Evolutionary conservation across 1,140 invertebrate species (phyloP), one percentile per base, ranked within the genome.

Genomic region (Sminthurides bifidus): DNA sequence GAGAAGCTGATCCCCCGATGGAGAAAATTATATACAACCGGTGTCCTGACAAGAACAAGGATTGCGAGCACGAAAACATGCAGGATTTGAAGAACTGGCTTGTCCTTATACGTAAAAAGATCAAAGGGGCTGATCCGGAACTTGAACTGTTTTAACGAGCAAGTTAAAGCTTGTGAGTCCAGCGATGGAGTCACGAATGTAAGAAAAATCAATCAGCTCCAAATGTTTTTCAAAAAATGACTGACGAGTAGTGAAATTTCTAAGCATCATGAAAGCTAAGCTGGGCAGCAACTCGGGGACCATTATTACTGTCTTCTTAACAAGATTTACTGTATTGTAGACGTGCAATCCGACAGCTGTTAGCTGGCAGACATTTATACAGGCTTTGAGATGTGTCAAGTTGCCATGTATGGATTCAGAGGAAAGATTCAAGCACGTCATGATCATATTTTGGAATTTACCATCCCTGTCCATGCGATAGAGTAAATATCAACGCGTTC

Each of bases 11-110:
- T 24, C 56, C 56, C 30, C 60, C 60, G 3, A 51, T 58, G 12
- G n/a, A 21, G 24, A 57, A 63, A 56, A 56, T 63, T 14, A 56
- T 63, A 15, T 63, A 59, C 51, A 63, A 63, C 37, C 54, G 61
- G 12, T 59, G 58, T 17, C 54, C 57, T 15, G 55, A 63, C 23
- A 33, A 40, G 0, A 51, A 55, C n/a, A 46, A 26, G n/a, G 53
- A 59, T 6, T 56, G 56, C 49, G 46, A 56, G 4, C 23, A 41
- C 15, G 23, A 29, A 38, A 52, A 56, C 1, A 63, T 63, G 56
- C 26, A 45, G 8, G 49, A 50, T 41, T 37, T 63, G 12, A 63
- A 53, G 50, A 24, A 31, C 2, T 63, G 60, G 60, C 14, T 59
- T 0, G 46, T 31, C n/a, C 43, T 49, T 44, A 41, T 60, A n/a